A percentile compares a stretch with the other conserved stretches of the same genome.
Evolutionary conservation across 1,140 invertebrate species (phyloP).

Genomic region (Palaemon carinicauda): DNA sequence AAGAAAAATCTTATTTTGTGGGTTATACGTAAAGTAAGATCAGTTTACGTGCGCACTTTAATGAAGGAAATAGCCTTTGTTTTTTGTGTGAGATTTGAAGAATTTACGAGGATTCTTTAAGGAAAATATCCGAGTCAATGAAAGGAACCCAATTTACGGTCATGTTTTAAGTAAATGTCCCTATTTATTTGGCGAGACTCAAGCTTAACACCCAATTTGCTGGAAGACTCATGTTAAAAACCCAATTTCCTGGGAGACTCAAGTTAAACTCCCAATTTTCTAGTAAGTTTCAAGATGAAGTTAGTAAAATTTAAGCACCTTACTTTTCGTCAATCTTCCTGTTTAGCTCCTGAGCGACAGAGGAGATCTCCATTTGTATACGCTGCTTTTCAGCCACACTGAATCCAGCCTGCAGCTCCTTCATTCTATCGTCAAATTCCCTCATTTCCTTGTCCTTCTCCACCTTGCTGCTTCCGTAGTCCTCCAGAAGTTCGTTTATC

Average conservation of each 20-base stretch:
- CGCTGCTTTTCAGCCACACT: conserved; percentile 48
- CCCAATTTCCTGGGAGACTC: not conserved
- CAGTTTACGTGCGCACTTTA: too few relatives aligned
- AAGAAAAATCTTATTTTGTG: too few relatives aligned
- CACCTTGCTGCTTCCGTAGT: conserved; percentile 48
- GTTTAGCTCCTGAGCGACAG: conserved; percentile 44
- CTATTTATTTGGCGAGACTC: too few relatives aligned
- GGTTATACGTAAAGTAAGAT: too few relatives aligned
- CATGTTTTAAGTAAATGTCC: too few relatives aligned
- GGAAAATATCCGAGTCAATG: too few relatives aligned
- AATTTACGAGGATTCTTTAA: too few relatives aligned
- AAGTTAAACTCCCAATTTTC: not conserved
- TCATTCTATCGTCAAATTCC: conserved; percentile 51
- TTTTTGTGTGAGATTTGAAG: too few relatives aligned
- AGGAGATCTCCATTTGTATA: conserved; percentile 52
- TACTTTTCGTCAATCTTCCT: conserved; percentile 56
- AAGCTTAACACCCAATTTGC: not conserved
- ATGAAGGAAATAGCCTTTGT: too few relatives aligned
- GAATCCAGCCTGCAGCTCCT: conserved; percentile 50
- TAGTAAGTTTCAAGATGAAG: not conserved
- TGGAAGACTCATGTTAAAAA: not conserved
- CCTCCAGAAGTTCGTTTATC: conserved; percentile 51
- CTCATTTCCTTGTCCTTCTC: conserved; percentile 54
- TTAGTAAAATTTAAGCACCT: not conserved
- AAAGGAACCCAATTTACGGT: too few relatives aligned